Percentiles rank a stretch among this genome's conserved stretches.
phyloP scores from a whole-genome alignment of 2,888 invertebrate genomes.

The Endotricha flammealis region DNA sequence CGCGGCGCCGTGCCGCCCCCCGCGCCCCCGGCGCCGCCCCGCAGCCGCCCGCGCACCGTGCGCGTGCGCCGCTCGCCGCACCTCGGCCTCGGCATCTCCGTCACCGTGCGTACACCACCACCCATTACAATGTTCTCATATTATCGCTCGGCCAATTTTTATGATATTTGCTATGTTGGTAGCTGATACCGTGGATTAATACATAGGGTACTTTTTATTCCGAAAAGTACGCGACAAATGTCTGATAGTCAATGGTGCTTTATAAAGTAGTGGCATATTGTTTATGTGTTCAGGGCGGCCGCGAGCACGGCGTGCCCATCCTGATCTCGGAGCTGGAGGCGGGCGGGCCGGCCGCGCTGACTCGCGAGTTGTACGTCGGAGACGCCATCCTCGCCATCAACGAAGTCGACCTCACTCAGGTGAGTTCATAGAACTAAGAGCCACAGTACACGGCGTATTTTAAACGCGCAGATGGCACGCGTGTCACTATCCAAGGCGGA shows the following conservation, averaged over 20 bases:
- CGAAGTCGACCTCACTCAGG: conserved; percentile 85
- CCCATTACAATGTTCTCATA: too few relatives aligned
- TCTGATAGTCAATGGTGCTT: too few relatives aligned
- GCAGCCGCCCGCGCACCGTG: conserved; percentile 80
- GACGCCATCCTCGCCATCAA: conserved; percentile 91
- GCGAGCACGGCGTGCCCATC: conserved; percentile 92
- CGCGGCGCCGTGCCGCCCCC: conserved; percentile 43
- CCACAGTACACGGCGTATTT: too few relatives aligned
- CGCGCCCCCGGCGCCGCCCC: conserved; percentile 39
- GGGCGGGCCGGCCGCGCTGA: conserved; percentile 87
- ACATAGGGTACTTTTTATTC: too few relatives aligned
- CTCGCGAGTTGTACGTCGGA: conserved; percentile 86
- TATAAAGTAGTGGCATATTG: too few relatives aligned
- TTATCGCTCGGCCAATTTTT: too few relatives aligned
- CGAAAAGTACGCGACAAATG: too few relatives aligned
- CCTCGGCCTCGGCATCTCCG: conserved; percentile 90
- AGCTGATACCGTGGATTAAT: too few relatives aligned
- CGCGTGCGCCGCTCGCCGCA: conserved; percentile 84
- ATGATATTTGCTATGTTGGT: too few relatives aligned
- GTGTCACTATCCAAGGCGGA: too few relatives aligned
- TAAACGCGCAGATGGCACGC: too few relatives aligned
- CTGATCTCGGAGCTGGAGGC: conserved; percentile 89
- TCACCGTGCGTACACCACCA: conserved; percentile 86
- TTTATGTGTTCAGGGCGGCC: conserved; percentile 87
- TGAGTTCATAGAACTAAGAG: too few relatives aligned